phyloP scores from a whole-genome alignment of 2,113 vertebrate species.

The Rhineura floridana region DNA sequence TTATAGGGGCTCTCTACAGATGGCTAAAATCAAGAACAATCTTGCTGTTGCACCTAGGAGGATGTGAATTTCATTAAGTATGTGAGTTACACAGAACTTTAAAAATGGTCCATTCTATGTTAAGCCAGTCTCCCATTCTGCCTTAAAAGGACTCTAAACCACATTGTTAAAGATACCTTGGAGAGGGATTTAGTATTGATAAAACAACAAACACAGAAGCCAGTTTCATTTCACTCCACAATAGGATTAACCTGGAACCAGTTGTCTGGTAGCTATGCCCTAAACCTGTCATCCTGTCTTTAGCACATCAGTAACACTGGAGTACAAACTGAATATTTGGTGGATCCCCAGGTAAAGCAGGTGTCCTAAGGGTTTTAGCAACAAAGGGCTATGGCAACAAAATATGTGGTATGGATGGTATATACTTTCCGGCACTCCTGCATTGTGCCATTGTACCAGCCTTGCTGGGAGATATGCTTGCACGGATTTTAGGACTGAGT shows the following conservation, averaged over 20 bases:
- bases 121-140: neutral
- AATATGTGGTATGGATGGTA: neutral
- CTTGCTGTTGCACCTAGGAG: neutral
- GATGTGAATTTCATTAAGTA: neutral
- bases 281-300: slow-evolving; percentile 10
- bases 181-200: neutral
- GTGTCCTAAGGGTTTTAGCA: neutral
- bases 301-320: neutral
- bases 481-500: too few species aligned
- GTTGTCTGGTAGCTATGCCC: neutral
- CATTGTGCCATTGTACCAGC: too few species aligned
- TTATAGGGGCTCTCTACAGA: neutral
- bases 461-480: too few species aligned
- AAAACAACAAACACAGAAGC: neutral
- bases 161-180: neutral
- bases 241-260: slow-evolving; percentile 1
- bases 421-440: neutral
- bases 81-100: neutral
- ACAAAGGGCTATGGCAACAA: neutral
- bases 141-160: neutral
- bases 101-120: neutral
- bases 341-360: neutral
- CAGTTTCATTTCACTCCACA: neutral
- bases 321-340: neutral
- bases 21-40: neutral